Conservation (phyloP, 1,140 invertebrate species). For the Gonatopus flavifemur region DNA sequence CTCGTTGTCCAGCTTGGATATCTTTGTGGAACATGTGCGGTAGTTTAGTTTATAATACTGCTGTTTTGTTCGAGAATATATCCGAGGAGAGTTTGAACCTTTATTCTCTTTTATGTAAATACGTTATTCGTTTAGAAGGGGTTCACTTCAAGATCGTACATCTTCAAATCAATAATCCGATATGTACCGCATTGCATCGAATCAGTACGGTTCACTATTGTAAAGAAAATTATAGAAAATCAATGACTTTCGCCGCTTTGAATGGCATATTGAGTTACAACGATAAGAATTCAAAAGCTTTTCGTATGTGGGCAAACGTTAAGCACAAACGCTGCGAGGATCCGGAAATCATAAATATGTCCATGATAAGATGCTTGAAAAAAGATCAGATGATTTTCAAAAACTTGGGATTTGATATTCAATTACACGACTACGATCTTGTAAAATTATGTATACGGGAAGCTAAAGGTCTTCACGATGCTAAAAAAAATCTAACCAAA, state of each 20-base stretch:
- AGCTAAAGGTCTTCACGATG: slow-evolving; percentile 26
- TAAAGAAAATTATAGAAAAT: slow-evolving; percentile 33
- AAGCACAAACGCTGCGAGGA: slow-evolving; percentile 29
- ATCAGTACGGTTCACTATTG: slow-evolving; percentile 31
- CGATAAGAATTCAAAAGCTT: slow-evolving; percentile 33
- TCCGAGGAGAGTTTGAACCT: slow-evolving; percentile 26
- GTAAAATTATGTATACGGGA: slow-evolving; percentile 38
- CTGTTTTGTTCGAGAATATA: slow-evolving; percentile 19
- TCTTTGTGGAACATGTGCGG: slow-evolving; percentile 26
- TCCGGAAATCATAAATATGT: slow-evolving; percentile 25
- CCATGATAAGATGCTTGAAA: slow-evolving; percentile 39
- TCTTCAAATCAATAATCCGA: slow-evolving; percentile 25
- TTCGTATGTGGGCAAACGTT: slow-evolving; percentile 38
- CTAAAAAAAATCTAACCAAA: slow-evolving; percentile 23
- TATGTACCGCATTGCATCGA: slow-evolving; percentile 23
- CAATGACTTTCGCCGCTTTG: slow-evolving; percentile 37
- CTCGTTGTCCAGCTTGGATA: slow-evolving; percentile 26
- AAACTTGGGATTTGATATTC: slow-evolving; percentile 36
- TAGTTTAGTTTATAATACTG: slow-evolving; percentile 32
- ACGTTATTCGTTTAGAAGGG: slow-evolving; percentile 24
- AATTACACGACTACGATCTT: slow-evolving; percentile 34
- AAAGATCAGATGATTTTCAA: slow-evolving; percentile 23
- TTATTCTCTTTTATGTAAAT: slow-evolving; percentile 24
- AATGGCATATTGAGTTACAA: slow-evolving; percentile 36
- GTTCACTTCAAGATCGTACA: slow-evolving; percentile 7